Evolutionary conservation across 2,113 vertebrate species (phyloP), one percentile per base, ranked within the genome.

Genomic region (Erythrocercus mccallii): DNA sequence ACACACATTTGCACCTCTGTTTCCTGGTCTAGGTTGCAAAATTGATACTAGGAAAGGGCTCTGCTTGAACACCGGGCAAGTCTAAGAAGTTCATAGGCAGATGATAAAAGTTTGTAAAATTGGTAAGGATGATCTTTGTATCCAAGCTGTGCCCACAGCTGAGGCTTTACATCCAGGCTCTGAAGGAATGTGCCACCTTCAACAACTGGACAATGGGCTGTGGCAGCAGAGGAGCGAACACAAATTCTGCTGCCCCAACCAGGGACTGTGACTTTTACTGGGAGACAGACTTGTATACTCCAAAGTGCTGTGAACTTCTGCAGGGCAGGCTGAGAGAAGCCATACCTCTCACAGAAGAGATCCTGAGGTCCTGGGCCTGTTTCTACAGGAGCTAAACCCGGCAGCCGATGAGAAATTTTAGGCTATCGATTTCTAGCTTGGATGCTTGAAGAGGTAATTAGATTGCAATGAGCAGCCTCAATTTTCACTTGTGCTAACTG

Each of bases 221-320:
- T 38, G 65, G 47, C 33, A 90, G 81, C 45, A 53, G 60, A 73
- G 60, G 11, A 81, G 7, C 24, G 56, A 81, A 84, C 37, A 40
- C 12, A 61, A 51, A 31, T 4, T 9, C 27, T 0, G 0, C 23
- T 22, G 12, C 38, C 15, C 31, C 6, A 4, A 3, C 11, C 3
- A 8, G 24, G 20, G 28, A 12, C 18, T 0, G 3, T 30, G 28
- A 13, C 19, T 50, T 42, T 64, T 33, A 13, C 33, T 44, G n/a
- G 31, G n/a, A 73, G 64, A 33, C 3, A 28, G n/a, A 54, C 14
- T 4, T 1, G 6, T 38, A 30, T 35, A 24, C 9, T 25, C 33
- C 64, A 33, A 62, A 83, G 37, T 14, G 12, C 27, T 54, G 1
- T 24, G 47, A 68, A 11, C 13, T 40, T 83, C 40, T 42, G 35